Base-by-base conservation (phyloP, 2,797 vertebrate genomes). In the Sebastes ruberrimus region DNA sequence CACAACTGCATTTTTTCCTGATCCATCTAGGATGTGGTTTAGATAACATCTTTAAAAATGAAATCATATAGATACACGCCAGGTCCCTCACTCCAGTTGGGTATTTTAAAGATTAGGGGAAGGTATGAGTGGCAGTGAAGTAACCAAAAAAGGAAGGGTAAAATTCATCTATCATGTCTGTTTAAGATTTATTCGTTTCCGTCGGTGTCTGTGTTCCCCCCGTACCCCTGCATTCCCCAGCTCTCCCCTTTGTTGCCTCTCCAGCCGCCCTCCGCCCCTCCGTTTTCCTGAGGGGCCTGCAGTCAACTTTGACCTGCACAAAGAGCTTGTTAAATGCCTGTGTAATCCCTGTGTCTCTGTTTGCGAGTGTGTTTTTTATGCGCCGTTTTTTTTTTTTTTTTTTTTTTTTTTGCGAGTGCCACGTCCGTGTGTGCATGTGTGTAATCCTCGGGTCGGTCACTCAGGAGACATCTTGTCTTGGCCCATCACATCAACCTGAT, bases 251-350 rank as follows among this genome's bases (percentile, higher is more conserved):
- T 71, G 63, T 81, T 75, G 53, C 52, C 78, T 52, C 72, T 53
- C 66, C 65, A 66, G 30, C 35, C 53, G 2, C 35, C 59, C 65
- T 9, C 28, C 7, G 4, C 66, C 68, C 80, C 81, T 53, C 81
- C 68, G 73, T 80, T 90, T 84, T 88, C 84, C 87, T 87, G 91
- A 85, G 93, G 90, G 92, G 82, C 89, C 88, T 82, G 78, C 79
- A 33, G 88, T 95, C 89, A 96, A 94, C 95, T 95, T 92, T 95
- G 95, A 95, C 93, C 95, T 82, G 86, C 86, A 89, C 78, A 80
- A 91, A 95, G 93, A 94, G 94, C 95, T 95, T 93, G 93, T 94
- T 94, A 96, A 95, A 95, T 95, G 89, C 92, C 94, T 95, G 90
- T 89, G 89, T 94, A 96, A 96, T 96, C 94, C 94, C 79, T 33